Evolutionary conservation across 1,140 invertebrate genomes (phyloP), one percentile per base, ranked within the genome.

Genomic region (Heliconius himera): DNA sequence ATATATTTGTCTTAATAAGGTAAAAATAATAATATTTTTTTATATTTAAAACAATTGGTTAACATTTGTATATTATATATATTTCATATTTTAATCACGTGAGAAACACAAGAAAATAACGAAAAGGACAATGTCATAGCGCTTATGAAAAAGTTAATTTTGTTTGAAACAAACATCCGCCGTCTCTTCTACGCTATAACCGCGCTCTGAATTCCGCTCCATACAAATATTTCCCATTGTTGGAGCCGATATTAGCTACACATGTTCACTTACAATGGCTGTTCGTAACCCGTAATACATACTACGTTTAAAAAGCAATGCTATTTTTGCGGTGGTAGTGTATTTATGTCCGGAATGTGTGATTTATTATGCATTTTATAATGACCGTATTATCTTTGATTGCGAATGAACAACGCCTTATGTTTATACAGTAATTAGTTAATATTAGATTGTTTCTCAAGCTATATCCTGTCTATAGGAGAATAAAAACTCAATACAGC

Each of bases 191-290:
- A 22, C n/a, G 38, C 41, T 73, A 73, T 74, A 56, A 9, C n/a
- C 49, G 38, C 66, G 20, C 41, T 46, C 22, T 60, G 66, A 20
- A 74, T 74, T 79, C 71, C 60, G 70, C 33, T 78, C 71, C 75
- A 79, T 78, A 79, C 81, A 82, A 82, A 82, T 76, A 82, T 82
- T 79, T 76, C 74, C 56, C 77, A 82, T 82, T 82, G 77, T 82
- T 70, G 56, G 49, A 60, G 54, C 66, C 60, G 60, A 79, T 74
- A 74, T 79, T 79, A 66, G 38, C 29, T n/a, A 74, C 72, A 74
- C 46, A 75, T 70, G 73, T 78, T 73, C 38, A 51, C 78, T 33
- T 38, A 77, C 75, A 77, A 77, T 71, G 60, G 36, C 20, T 71
- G 18, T 49, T 49, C 70, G 70, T 70, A 70, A 70, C 26, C 26